Base-by-base conservation (phyloP, 2,797 vertebrate genomes). In the Sorex maritimensis region DNA sequence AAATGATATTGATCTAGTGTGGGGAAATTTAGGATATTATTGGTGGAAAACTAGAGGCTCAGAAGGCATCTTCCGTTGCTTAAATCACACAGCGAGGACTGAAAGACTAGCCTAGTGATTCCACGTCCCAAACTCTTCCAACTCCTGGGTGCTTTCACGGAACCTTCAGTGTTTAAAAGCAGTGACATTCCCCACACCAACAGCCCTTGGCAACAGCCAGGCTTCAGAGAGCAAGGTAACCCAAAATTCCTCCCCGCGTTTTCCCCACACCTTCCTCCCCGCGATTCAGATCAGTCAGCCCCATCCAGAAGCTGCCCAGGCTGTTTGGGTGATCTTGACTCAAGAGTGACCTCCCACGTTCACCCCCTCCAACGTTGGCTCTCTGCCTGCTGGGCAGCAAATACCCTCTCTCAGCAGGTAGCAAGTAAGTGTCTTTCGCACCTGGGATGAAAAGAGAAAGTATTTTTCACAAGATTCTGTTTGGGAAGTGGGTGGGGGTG, bases 21-120 rank as follows among this genome's bases (percentile, higher is more conserved):
- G 81, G 44, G n/a, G 52, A 28, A 7, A 78, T 94, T 92, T 83
- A 74, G 65, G 87, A 90, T 91, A 72, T 19, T 58, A 19, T 58
- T 58, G 55, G 55, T 6, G 15, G 15, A 58, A 21, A 58, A 58
- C 19, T 58, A 58, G 12, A 24, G 63, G 28, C 63, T 67, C 63
- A 28, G 74, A 93, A 93, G 11, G 26, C 9, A 0, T 65, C 86
- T 30, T 23, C 61, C 49, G 46, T 94, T 85, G 72, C 46, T 78
- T 38, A 30, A 58, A 55, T 38, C 52, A 89, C 71, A 93, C 28
- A 68, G 58, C 21, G 38, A 5, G n/a, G 21, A n/a, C 63, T 67
- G 7, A 38, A n/a, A 38, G 46, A 82, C 67, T 41, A 34, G 14
- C 6, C 30, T 38, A 65, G 21, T 34, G 65, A 84, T 21, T 73